A percentile compares a stretch with the other conserved stretches of the same genome.
These are phyloP conservation scores for Pterocles burchelli DNA, from an alignment of 2,113 vertebrate species.

Conservation along the genomic window DNA sequence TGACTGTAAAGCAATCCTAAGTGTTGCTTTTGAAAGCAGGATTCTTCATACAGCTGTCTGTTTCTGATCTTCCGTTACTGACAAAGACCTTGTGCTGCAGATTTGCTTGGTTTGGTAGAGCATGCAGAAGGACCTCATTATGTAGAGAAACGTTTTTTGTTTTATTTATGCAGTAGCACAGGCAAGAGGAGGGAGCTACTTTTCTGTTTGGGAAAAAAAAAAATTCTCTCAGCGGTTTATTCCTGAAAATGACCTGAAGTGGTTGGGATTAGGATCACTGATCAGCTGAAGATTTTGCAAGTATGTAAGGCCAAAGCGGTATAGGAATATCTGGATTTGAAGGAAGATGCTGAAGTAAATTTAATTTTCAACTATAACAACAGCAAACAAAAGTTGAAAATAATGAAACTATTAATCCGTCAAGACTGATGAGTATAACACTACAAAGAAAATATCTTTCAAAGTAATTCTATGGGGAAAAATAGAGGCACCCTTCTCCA, in stretches of 20 bases:
- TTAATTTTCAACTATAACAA: background rate
- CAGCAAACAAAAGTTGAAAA: background rate
- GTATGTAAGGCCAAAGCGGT: background rate
- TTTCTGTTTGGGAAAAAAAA: background rate
- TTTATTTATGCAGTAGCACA: background rate
- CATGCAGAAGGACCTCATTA: background rate
- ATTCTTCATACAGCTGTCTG: background rate
- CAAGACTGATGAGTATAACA: background rate
- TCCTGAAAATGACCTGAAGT: background rate
- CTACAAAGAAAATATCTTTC: background rate
- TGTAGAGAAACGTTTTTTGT: background rate
- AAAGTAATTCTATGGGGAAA: background rate
- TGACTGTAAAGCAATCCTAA: background rate
- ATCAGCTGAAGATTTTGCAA: background rate
- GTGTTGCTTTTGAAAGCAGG: background rate
- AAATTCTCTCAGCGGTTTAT: background rate
- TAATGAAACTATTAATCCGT: background rate
- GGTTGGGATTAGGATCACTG: background rate
- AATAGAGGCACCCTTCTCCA: background rate
- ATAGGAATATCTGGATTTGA: background rate
- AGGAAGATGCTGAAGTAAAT: background rate
- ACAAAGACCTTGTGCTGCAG: background rate
- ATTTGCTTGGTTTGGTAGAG: background rate
- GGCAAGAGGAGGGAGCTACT: background rate
- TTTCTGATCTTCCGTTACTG: background rate